Evolutionary conservation across 2,888 invertebrate genomes (phyloP), one percentile per base, ranked within the genome.

Genomic region (Stratiomys singularior): DNA sequence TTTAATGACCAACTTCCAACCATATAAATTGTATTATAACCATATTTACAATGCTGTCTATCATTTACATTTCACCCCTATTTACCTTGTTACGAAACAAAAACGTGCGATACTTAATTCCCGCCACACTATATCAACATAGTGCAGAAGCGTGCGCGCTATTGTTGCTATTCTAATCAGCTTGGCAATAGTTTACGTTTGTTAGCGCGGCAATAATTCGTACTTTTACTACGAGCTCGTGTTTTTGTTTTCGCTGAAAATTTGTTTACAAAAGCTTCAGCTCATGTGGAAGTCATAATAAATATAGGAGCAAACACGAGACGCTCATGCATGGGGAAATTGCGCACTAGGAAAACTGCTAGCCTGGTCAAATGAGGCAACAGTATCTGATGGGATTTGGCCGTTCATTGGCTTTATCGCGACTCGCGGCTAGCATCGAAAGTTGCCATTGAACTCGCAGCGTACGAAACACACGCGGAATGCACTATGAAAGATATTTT

Each of bases 291-390:
- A 44, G 46, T 67, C 64, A 46, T 67, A 69, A 69, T 25, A 69
- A 7, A 37, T 18, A 30, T 21, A 9, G 37, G 3, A 18, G 9
- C 37, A 18, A 69, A 25, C 69, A 67, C 67, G 46, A 67, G 67
- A 27, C 69, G 46, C 37, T 69, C 37, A 60, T 37, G 37, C 37
- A 60, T 37, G 37, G 3, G 28, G 27, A 56, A 72, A 72, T 28
- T 72, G 72, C 72, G 72, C 72, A 72, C 72, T 72, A 27, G 18
- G n/a, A 18, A 56, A 56, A 28, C 72, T 72, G 72, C 52, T 72
- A 52, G 72, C 72, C 72, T 72, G 72, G 28, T 72, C 28, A 28
- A 30, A 72, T 30, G 58, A 56, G 72, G 56, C 72, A 72, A 52
- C 67, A 47, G 46, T 69, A 46, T 69, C 47, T 46, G 69, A 69